Evolutionary conservation across 2,888 invertebrate species (phyloP).

Genomic region (Apamea epomidion): DNA sequence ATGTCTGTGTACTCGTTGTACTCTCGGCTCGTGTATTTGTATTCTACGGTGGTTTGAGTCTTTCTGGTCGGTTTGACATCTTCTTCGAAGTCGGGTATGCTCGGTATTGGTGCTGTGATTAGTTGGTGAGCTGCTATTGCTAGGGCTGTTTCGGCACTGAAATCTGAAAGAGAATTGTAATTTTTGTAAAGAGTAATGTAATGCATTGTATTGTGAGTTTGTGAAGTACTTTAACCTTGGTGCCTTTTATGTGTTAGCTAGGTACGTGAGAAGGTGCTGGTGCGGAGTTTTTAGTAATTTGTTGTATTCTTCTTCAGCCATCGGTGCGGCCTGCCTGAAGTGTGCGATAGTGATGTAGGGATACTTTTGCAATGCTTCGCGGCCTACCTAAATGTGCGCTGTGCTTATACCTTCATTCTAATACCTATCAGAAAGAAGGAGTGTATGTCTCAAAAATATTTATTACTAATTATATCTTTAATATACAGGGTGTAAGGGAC

Average conservation of each 20-base stretch:
- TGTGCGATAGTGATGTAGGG: neutral
- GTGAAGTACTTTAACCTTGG: neutral
- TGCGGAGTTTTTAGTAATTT: neutral
- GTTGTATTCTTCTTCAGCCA: neutral
- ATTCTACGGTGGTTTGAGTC: conserved; percentile 77
- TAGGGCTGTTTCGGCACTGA: conserved; percentile 85
- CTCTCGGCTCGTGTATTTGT: conserved; percentile 81
- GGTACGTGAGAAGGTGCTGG: neutral
- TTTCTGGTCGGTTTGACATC: conserved; percentile 71
- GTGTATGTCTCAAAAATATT: too few species aligned
- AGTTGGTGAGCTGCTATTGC: conserved; percentile 88
- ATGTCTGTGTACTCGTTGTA: conserved; percentile 73
- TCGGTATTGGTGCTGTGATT: conserved; percentile 85
- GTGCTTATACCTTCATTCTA: neutral
- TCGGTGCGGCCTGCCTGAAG: neutral
- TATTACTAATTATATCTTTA: neutral
- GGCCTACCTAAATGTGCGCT: neutral
- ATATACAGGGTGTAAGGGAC: neutral
- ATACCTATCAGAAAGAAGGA: neutral
- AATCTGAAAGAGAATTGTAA: conserved; percentile 74
- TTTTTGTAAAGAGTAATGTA: conserved; percentile 13
- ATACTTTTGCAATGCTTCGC: neutral
- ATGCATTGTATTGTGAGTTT: neutral
- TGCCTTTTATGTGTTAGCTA: neutral
- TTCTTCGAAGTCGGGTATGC: conserved; percentile 79